Evolutionary conservation across 2,888 invertebrate genomes (phyloP), one percentile per base, ranked within the genome.

Genomic region (Marronus borbonicus): DNA sequence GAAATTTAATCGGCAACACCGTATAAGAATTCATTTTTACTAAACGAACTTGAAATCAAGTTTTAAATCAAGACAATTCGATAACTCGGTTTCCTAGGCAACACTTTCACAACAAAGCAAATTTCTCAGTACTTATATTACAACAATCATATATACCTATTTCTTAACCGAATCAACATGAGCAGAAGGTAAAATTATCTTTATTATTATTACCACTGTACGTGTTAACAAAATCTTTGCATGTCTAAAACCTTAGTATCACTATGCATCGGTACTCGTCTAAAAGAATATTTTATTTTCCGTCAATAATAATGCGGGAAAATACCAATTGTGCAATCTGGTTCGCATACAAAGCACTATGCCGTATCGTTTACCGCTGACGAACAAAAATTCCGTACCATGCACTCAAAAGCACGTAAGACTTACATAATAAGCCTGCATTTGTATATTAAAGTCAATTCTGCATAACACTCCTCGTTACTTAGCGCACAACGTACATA

Each of bases 311-410:
- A 55, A 24, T 55, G 24, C 72, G 60, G 72, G 72, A 74, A 74
- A 74, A 60, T 74, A 74, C 60, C 72, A 39, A 74, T 74, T 74
- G 72, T 62, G 72, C 72, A 74, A 74, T 74, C 39, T 20, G 44
- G 31, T 24, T 62, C 44, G 72, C 72, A 62, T 74, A 74, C 72
- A 60, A 44, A 60, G 49, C 60, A 17, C 39, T 60, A 70, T 62
- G 20, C 60, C 72, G 39, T 72, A 39, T 60, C 58, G 72, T 60
- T 72, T 72, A 72, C 72, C 58, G 72, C 60, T 74, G 72, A 60
- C 60, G 49, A 20, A 74, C 60, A 74, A 60, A 66, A 74, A 74
- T 60, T 39, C 58, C 60, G 72, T 74, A 74, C 72, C 72, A 60
- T 60, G 72, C 72, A 74, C 72, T 62, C 31, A 20, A 20, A 24